Percentiles rank a stretch among this genome's conserved stretches.
Conservation (phyloP, 2,113 vertebrate species). For the Melanostigma gelatinosum region DNA sequence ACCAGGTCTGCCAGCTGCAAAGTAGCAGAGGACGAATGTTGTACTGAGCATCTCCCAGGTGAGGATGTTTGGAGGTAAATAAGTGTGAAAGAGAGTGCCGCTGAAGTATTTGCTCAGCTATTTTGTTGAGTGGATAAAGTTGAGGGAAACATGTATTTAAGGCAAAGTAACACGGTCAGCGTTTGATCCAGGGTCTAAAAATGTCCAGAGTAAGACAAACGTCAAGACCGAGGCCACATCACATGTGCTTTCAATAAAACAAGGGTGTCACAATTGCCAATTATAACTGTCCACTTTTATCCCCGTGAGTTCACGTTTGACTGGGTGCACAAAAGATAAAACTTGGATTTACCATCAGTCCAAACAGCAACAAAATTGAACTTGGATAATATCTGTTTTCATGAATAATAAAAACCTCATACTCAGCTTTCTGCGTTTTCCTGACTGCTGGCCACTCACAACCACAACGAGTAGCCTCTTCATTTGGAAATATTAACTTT, state of each 20-base stretch:
- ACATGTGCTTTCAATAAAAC: neutral
- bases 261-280: neutral
- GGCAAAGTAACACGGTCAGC: slow-evolving; percentile 45
- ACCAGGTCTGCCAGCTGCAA: slow-evolving; percentile 43
- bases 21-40: slow-evolving; percentile 42
- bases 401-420: neutral
- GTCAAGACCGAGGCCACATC: neutral
- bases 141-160: slow-evolving; percentile 16
- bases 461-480: no score
- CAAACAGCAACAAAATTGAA: neutral
- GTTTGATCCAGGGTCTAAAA: slow-evolving; percentile 10
- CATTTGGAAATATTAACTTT: neutral
- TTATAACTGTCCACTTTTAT: neutral
- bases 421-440: neutral
- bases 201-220: neutral
- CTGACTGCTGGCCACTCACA: neutral
- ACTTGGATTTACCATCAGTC: no score
- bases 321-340: neutral
- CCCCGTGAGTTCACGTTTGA: neutral
- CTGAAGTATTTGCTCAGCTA: slow-evolving; percentile 41
- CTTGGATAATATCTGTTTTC: neutral
- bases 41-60: slow-evolving; percentile 39
- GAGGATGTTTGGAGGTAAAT: slow-evolving; percentile 28
- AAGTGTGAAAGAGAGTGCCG: slow-evolving; percentile 16
- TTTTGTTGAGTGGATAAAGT: slow-evolving; percentile 30